Conservation (phyloP, 2,113 vertebrate species). For the Strix aluco region DNA sequence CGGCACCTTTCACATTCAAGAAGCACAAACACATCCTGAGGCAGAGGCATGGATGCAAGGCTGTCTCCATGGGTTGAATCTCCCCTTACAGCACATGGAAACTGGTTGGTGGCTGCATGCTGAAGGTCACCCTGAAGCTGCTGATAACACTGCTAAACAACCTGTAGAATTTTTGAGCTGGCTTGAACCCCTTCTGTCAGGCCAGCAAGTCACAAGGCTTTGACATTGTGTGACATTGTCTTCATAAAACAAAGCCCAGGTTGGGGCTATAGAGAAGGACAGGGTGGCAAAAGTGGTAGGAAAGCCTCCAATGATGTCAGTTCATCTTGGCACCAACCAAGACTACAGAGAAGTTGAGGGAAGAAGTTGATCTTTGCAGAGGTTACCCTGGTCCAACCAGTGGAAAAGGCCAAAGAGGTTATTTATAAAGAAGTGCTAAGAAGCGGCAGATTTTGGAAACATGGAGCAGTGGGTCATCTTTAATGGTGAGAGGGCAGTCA, state of each 20-base stretch:
- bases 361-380: background rate
- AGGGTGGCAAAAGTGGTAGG: background rate
- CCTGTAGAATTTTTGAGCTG: background rate
- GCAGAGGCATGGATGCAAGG: background rate
- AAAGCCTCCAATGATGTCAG: background rate
- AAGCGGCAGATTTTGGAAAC: slow-evolving; percentile 21
- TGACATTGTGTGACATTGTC: background rate
- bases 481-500: slow-evolving; percentile 4
- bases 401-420: background rate
- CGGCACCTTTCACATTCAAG: background rate
- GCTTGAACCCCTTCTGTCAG: background rate
- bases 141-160: background rate
- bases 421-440: background rate
- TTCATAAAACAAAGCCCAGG: background rate
- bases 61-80: background rate
- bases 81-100: background rate
- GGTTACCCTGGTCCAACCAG: background rate
- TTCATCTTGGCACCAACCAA: background rate
- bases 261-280: background rate
- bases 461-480: background rate
- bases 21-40: background rate
- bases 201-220: background rate
- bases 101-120: background rate
- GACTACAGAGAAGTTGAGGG: background rate
- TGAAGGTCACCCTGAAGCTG: background rate